Conservation (phyloP, 2,797 vertebrate species). For the Enteromius viviparus region DNA sequence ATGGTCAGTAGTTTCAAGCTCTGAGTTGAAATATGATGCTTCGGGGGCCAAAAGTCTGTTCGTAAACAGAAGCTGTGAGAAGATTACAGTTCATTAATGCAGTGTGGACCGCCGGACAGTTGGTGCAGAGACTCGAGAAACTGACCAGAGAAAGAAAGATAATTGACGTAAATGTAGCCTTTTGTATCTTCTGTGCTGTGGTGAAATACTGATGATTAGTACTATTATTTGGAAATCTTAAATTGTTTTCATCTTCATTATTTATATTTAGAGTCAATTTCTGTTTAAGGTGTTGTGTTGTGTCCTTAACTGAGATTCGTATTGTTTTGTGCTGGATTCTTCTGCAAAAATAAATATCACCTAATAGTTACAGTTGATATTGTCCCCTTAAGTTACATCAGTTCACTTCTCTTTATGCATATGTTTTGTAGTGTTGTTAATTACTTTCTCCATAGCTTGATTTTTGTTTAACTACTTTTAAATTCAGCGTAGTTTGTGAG, state of each 20-base stretch:
- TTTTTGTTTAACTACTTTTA: neutral
- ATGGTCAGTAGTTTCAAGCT: neutral
- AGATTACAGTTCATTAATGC: constrained; percentile 72
- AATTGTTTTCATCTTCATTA: neutral
- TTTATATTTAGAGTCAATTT: neutral
- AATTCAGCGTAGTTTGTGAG: neutral
- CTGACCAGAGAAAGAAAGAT: constrained; percentile 63
- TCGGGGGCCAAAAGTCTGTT: constrained; percentile 59
- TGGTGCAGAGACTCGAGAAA: constrained; percentile 67
- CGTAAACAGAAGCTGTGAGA: constrained; percentile 53
- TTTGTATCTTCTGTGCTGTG: neutral
- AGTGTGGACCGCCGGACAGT: constrained; percentile 70
- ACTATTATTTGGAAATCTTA: neutral
- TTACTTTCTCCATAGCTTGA: neutral
- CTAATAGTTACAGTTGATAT: neutral
- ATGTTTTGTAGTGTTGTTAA: neutral
- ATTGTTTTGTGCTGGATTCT: neutral
- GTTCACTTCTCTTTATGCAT: neutral
- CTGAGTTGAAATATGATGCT: constrained; percentile 48
- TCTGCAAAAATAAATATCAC: neutral
- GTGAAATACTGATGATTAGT: neutral
- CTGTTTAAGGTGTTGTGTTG: neutral
- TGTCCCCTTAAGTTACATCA: neutral
- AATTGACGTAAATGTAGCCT: neutral
- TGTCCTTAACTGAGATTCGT: neutral